phyloP scores from a whole-genome alignment of 1,140 invertebrate species.

The Spodoptera frugiperda region DNA sequence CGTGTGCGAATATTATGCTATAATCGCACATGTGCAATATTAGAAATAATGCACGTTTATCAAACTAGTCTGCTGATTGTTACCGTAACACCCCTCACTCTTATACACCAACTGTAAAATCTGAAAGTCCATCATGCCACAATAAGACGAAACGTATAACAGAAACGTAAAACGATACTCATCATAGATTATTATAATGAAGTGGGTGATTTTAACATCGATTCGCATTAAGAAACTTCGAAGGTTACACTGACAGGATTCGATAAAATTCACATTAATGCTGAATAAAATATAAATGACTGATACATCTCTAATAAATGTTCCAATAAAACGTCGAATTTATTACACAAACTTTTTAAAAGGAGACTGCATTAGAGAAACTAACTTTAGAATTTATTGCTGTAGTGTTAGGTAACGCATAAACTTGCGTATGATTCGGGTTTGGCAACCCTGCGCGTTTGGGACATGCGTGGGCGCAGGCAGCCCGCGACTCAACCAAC shows the following conservation, averaged over 20 bases:
- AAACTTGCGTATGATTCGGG: neutral
- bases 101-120: no score
- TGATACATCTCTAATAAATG: neutral
- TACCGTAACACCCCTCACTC: no score
- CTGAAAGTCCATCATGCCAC: no score
- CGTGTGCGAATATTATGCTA: neutral
- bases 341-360: slow-evolving; percentile 11
- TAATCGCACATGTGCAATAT: no score
- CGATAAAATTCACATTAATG: slow-evolving; percentile 21
- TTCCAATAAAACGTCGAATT: slow-evolving; percentile 28
- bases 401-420: no score
- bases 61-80: no score
- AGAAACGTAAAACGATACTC: no score
- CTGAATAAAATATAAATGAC: slow-evolving; percentile 8
- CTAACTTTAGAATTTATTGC: neutral
- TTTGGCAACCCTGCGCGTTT: slow-evolving; percentile 51
- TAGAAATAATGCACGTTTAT: no score
- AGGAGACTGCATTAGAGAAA: neutral
- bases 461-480: slow-evolving; percentile 74
- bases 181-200: no score
- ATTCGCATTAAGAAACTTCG: slow-evolving; percentile 9
- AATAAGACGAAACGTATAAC: no score
- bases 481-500: slow-evolving; percentile 46
- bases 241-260: slow-evolving; percentile 7
- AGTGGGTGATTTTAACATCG: slow-evolving; percentile 2